Evolutionary conservation across 2,888 invertebrate species (phyloP), one percentile per base, ranked within the genome.

Genomic region (Biston betularia): DNA sequence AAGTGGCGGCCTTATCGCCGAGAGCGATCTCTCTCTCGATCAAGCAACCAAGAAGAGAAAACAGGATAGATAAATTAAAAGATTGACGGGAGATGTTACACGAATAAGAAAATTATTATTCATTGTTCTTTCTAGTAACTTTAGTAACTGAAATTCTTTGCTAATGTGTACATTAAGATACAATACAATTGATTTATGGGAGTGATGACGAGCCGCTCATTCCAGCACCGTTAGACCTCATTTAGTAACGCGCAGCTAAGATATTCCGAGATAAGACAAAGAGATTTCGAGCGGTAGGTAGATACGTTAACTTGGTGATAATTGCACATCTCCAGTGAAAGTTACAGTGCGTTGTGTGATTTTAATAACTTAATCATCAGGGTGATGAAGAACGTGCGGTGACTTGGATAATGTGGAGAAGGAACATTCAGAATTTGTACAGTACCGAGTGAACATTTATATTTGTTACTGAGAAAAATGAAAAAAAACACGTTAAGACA

Each of bases 281-380:
- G 33, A 8, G 52, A 38, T 53, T 38, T 45, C 6, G 15, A 53
- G 38, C 52, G 3, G 50, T 50, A 35, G 9, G 50, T 50, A 35
- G 48, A 35, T 2, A 9, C 11, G 4, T 14, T 33, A 53, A 40
- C 33, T 24, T 42, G 33, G 24, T 42, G 34, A 35, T 44, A 24
- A 24, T 24, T 24, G 24, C 24, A 24, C 24, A 42, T 54, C 33
- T 54, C 3, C 33, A 33, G 42, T 6, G 42, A 44, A 24, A 44
- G 12, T 53, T 40, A n/a, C 42, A 8, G 42, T 8, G 44, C 54
- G 42, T 54, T 54, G 12, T n/a, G 33, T 33, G 54, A 54, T 54
- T 12, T 42, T 42, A 54, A 54, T 54, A 54, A 42, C 42, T 54
- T n/a, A 54, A 54, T 54, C 24, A 33, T 54, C n/a, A 24, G n/a